Conservation (phyloP, 1,140 invertebrate species). For the Macrostomum lignano region DNA sequence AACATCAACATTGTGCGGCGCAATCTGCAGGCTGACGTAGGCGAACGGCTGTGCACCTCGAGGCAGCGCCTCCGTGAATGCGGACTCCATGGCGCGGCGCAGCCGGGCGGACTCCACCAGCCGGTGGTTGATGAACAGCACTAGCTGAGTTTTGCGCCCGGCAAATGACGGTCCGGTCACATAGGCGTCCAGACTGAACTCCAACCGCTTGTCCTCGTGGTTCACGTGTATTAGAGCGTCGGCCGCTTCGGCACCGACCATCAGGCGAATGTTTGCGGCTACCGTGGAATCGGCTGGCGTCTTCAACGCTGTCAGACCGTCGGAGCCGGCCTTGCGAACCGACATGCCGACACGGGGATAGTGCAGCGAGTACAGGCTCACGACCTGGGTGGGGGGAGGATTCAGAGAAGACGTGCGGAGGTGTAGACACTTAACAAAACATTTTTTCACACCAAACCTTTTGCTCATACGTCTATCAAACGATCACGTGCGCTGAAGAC, state of each 20-base stretch:
- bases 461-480: too few species aligned
- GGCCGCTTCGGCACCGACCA: constrained; percentile 30
- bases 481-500: too few species aligned
- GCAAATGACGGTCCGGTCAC: constrained; percentile 68
- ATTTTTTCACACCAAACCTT: too few species aligned
- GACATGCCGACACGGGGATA: too few species aligned
- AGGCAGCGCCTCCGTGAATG: constrained; percentile 58
- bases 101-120: constrained; percentile 62
- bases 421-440: too few species aligned
- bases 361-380: too few species aligned
- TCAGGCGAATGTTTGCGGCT: constrained; percentile 47
- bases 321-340: too few species aligned
- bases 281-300: constrained; percentile 43
- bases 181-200: constrained; percentile 42
- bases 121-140: constrained; percentile 74
- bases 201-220: constrained; percentile 36
- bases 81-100: constrained; percentile 47
- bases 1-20: constrained; percentile 63
- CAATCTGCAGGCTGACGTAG: constrained; percentile 49
- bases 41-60: constrained; percentile 53
- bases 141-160: constrained; percentile 49
- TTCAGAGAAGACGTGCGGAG: too few species aligned
- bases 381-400: too few species aligned
- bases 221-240: constrained; percentile 48
- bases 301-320: too few species aligned